Evolutionary conservation across 2,888 invertebrate genomes (phyloP).

Genomic region (Harpalus rufipes): DNA sequence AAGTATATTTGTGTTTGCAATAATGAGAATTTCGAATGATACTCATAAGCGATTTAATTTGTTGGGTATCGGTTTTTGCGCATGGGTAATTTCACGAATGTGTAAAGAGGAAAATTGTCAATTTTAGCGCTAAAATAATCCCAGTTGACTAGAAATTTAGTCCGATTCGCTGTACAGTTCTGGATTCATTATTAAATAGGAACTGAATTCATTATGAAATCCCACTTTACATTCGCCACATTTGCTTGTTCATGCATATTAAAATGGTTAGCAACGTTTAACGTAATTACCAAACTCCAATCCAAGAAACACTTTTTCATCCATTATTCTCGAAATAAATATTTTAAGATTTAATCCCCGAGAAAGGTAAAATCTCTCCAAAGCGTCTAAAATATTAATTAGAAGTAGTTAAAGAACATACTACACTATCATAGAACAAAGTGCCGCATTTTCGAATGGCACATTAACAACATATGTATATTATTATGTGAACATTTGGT

Average conservation of each 20-base stretch:
- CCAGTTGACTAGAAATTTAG: conserved; percentile 55
- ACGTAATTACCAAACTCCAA: conserved; percentile 57
- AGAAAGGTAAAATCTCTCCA: background rate
- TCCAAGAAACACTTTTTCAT: conserved; percentile 57
- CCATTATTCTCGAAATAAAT: conserved; percentile 22
- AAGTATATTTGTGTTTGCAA: conserved; percentile 32
- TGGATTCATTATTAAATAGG: conserved; percentile 62
- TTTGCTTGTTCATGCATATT: conserved; percentile 63
- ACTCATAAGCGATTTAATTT: conserved; percentile 42
- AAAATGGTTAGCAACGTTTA: conserved; percentile 61
- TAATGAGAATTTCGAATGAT: conserved; percentile 26
- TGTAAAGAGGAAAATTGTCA: conserved; percentile 53
- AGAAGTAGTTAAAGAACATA: conserved; percentile 17
- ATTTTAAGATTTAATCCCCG: conserved; percentile 16
- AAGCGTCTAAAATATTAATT: background rate
- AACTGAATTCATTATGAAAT: conserved; percentile 63
- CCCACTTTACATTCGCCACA: conserved; percentile 59
- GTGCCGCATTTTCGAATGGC: too few species aligned
- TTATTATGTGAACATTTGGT: too few species aligned
- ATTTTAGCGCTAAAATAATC: conserved; percentile 58
- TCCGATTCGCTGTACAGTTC: conserved; percentile 51
- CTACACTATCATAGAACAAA: background rate
- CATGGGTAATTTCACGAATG: conserved; percentile 37
- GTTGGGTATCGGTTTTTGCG: conserved; percentile 49
- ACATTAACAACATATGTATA: too few species aligned